Evolutionary conservation across 2,797 vertebrate genomes (phyloP).

Genomic region (Fundulus diaphanus): DNA sequence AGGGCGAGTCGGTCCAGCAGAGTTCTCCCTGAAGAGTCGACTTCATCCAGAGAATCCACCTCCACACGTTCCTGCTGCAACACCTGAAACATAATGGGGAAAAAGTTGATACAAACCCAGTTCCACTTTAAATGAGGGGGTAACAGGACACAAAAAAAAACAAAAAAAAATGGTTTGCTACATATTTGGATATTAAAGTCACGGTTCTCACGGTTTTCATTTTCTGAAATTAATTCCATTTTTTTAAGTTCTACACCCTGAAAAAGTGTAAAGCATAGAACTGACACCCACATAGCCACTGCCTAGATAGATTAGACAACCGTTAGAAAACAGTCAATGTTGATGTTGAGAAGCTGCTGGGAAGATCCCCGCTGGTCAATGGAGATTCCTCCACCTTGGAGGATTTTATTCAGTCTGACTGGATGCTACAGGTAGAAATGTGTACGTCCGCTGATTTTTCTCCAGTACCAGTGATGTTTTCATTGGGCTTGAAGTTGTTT

Average conservation of each 20-base stretch:
- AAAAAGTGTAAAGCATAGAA: background rate
- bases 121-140: background rate
- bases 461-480: no score
- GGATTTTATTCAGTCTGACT: no score
- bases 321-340: no score
- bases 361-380: no score
- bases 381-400: no score
- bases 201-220: background rate
- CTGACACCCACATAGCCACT: background rate
- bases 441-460: no score
- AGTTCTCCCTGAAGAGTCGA: constrained; percentile 90
- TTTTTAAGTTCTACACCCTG: background rate
- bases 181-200: background rate
- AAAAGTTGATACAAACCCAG: no score
- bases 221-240: background rate
- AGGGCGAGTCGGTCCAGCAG: constrained; percentile 93
- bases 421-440: no score
- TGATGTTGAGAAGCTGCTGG: no score
- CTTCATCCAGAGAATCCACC: constrained; percentile 90
- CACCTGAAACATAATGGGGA: constrained; percentile 47
- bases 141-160: no score
- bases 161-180: background rate
- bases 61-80: constrained; percentile 65
- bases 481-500: no score
- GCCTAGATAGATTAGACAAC: background rate